Base-by-base conservation (phyloP, 2,113 vertebrate genomes). In the Anser brachyrhynchus region DNA sequence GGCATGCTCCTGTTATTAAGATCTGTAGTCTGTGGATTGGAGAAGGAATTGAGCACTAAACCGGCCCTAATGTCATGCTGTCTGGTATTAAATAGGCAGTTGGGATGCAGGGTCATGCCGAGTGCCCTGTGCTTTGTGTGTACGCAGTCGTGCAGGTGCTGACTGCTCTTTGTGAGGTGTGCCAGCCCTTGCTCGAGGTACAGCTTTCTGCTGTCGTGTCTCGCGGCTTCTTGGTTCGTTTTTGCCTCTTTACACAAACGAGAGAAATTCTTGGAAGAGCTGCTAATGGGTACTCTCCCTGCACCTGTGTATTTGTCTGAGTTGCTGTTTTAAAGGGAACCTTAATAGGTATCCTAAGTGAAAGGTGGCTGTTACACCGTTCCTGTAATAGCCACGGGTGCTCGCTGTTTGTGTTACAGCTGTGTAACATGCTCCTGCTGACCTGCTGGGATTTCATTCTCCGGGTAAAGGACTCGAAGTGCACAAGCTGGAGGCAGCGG, bases 131-230 rank as follows among this genome's bases (percentile, higher is more conserved):
- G 23, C 33, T 52, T 28, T n/a, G 43, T 37, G 21, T 20, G 35
- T 39, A 8, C 22, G 44, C 12, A 3, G 55, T 10, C 3, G 1
- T 33, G 22, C 18, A 14, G 57, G n/a, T 0, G 2, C 54, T 20
- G 55, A 22, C 23, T 23, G 51, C 31, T 19, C 8, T 43, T 28
- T 0, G 0, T 29, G n/a, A 2, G 4, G 29, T 12, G 59, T 57
- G 59, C 39, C 54, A 19, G 39, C 0, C 7, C 31, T 49, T 37
- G 58, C 21, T 22, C 52, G 25, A 37, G 83, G 59, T 35, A 9
- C 44, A 37, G 65, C 41, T 69, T 26, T 39, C 35, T 52, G 41
- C 66, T 23, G 8, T 67, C 31, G 35, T 44, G 22, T 35, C 41
- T 74, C 5, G 0, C 15, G 28, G 37, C 26, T 62, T 78, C 37